Base-by-base conservation (phyloP, 2,888 invertebrate species). In the Cheilosia vernalis region DNA sequence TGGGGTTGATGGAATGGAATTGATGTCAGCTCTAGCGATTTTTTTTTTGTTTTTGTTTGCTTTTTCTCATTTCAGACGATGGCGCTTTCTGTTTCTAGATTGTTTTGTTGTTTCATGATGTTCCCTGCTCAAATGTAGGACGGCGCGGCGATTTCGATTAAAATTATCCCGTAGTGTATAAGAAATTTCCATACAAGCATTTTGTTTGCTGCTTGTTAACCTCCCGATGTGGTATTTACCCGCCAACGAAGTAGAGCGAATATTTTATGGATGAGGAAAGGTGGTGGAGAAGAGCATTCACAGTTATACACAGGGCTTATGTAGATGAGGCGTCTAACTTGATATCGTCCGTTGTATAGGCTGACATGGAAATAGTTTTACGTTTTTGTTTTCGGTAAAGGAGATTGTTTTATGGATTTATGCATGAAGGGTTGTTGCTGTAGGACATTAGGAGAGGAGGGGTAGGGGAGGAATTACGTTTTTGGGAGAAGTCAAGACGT, bases 341-440 rank as follows among this genome's bases (percentile, higher is more conserved):
- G 24, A 24, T 53, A 51, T 37, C 9, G 21, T 13, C 13, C 24
- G 5, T 13, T 37, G 33, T 44, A 21, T 21, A 6, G 67, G 30
- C 21, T 69, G 69, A 70, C 58, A 58, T 76, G 17, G 42, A 55
- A 76, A 56, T 81, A 81, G 74, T 74, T 69, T 73, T 55, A 17
- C 55, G 61, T 53, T 73, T 78, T 61, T 69, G 27, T 49, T 60
- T 76, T 76, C 40, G 17, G 15, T 55, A 58, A 6, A 9, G 17
- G 19, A 27, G 63, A 47, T 64, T 64, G 24, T 60, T 37, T 60
- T 47, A 30, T 24, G 33, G 64, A 72, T 44, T 72, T 79, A 70
- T 53, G 58, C 33, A 70, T 37, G 56, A 73, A 47, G 64, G 61
- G 53, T 40, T 40, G 66, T 49, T 49, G 49, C 19, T 64, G 37